Conservation (phyloP, 2,113 vertebrate species). For the Sander lucioperca region DNA sequence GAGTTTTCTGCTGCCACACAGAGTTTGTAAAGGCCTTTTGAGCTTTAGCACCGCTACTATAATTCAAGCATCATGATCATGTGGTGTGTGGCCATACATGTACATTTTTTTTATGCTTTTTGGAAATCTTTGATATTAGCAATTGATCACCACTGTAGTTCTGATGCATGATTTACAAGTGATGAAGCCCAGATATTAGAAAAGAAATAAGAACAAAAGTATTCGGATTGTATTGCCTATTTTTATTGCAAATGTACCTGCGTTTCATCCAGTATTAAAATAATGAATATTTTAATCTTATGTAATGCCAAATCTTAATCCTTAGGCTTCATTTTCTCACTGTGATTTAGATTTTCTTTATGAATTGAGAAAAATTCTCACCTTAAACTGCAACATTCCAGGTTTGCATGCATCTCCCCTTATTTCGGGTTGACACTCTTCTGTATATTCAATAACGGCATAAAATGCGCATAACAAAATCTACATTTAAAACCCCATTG, state of each 20-base stretch:
- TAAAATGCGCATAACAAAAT: background rate
- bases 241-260: background rate
- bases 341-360: background rate
- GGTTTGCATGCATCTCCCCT: background rate
- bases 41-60: background rate
- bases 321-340: background rate
- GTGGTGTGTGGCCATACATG: background rate
- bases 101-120: background rate
- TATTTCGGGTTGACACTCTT: background rate
- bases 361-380: background rate
- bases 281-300: background rate
- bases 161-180: background rate
- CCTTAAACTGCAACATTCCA: background rate
- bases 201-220: background rate
- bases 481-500: background rate
- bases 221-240: too few relatives aligned
- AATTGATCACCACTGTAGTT: background rate
- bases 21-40: background rate
- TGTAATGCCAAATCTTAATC: background rate
- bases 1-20: constrained; percentile 21
- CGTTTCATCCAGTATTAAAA: background rate
- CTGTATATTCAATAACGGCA: background rate
- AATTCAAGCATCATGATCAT: background rate
- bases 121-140: background rate
- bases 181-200: background rate